Percentiles rank a stretch among this genome's conserved stretches.
These are phyloP conservation scores for Siderastrea radians DNA, from an alignment of 92 coral and sea anemone genomes.

Conservation along the genomic window DNA sequence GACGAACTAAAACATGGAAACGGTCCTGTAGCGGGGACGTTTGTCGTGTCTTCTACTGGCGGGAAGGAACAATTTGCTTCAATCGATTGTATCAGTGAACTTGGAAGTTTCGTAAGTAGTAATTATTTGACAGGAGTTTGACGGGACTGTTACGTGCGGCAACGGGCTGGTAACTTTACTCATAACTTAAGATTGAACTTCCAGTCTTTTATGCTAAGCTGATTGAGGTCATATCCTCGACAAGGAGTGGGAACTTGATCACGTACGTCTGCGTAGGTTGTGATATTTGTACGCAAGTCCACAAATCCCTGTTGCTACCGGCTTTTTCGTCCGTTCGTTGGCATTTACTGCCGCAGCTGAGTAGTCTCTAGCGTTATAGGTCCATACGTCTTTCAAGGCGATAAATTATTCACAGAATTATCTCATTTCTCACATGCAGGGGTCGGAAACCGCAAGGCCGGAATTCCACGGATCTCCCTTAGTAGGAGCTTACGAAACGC, in stretches of 20 bases:
- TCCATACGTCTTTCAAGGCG: constrained; percentile 61
- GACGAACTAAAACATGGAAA: not conserved
- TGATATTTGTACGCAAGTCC: not conserved
- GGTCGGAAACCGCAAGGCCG: constrained; percentile 55
- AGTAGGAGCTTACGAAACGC: constrained; percentile 41
- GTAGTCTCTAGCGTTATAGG: constrained; percentile 39
- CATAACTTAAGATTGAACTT: not conserved
- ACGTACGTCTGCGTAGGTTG: not conserved
- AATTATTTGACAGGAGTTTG: not conserved
- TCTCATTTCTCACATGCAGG: constrained; percentile 77
- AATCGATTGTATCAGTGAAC: not conserved
- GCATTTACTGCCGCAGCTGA: constrained; percentile 57
- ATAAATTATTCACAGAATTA: constrained; percentile 89
- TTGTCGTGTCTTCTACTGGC: not conserved
- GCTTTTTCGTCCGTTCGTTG: constrained; percentile 1
- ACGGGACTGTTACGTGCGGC: not conserved
- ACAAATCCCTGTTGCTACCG: not conserved
- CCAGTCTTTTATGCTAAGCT: not conserved
- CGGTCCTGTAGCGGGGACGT: not conserved
- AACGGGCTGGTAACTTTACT: not conserved
- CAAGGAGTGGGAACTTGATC: not conserved
- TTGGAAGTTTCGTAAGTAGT: not conserved
- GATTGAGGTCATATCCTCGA: not conserved
- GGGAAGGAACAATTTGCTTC: not conserved
- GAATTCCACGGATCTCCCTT: constrained; percentile 58